These are phyloP conservation scores for Spialia ferax DNA, from an alignment of 2,888 invertebrate species.

Conservation along the genomic window DNA sequence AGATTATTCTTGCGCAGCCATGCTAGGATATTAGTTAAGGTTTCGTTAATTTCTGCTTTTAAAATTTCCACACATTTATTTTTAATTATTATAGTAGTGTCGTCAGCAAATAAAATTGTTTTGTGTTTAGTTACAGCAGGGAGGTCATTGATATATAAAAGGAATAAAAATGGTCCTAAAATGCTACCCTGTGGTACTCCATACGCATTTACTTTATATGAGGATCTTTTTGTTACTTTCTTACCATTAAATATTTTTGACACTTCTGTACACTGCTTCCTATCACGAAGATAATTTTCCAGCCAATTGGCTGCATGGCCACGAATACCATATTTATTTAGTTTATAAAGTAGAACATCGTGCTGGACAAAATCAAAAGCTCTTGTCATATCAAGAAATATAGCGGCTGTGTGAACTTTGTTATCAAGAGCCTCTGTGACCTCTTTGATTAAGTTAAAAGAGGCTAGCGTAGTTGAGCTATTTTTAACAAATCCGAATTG, in stretches of 20 bases:
- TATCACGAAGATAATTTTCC: background rate
- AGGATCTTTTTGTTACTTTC: background rate
- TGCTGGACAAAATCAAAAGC: background rate
- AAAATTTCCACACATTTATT: background rate
- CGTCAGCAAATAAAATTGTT: background rate
- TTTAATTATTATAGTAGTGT: background rate
- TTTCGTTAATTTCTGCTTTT: background rate
- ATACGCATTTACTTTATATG: background rate
- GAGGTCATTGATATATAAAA: slow-evolving; percentile 1
- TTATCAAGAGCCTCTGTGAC: background rate
- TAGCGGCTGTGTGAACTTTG: background rate
- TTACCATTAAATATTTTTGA: slow-evolving; percentile 2
- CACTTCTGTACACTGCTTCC: slow-evolving; percentile 1
- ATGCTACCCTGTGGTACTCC: slow-evolving; percentile 2
- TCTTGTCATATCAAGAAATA: slow-evolving; percentile 6
- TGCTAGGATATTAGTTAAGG: background rate
- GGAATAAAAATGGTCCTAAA: background rate
- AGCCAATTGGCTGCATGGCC: background rate
- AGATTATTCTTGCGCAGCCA: background rate
- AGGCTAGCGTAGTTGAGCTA: background rate
- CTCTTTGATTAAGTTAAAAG: background rate
- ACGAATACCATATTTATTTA: slow-evolving; percentile 4
- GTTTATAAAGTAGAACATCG: background rate
- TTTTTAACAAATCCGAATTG: background rate
- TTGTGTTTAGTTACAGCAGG: slow-evolving; percentile 7